These are phyloP conservation scores for Meriones psammophilus DNA, from an alignment of 2,797 vertebrate species.

Conservation along the genomic window DNA sequence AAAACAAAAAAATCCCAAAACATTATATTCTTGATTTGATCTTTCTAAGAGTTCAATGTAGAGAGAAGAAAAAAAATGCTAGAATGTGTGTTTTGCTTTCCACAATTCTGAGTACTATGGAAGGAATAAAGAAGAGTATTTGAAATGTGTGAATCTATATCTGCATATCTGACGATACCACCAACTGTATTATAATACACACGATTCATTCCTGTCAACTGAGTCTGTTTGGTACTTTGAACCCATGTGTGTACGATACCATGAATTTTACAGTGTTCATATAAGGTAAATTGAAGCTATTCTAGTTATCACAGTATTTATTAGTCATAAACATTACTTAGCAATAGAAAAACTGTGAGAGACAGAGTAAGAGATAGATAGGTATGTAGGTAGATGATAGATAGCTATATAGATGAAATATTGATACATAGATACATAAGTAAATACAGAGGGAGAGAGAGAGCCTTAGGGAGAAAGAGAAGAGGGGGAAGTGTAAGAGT, in stretches of 20 bases:
- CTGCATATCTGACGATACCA: background rate
- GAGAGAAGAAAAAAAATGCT: constrained; percentile 61
- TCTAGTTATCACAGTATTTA: background rate
- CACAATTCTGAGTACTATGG: background rate
- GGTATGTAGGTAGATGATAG: too few relatives aligned
- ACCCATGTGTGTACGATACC: background rate
- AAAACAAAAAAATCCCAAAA: background rate
- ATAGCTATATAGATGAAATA: too few relatives aligned
- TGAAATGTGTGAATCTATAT: background rate
- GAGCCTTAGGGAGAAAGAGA: background rate
- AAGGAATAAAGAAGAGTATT: background rate
- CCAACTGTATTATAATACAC: background rate
- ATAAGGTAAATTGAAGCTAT: background rate
- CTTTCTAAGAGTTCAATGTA: constrained; percentile 54
- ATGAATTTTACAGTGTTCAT: background rate
- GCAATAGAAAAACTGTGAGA: background rate
- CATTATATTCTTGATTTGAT: constrained; percentile 55
- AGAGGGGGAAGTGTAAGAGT: background rate
- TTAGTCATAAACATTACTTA: background rate
- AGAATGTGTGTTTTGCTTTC: constrained; percentile 38
- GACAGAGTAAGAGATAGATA: too few relatives aligned
- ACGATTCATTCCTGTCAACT: background rate
- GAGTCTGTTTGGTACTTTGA: background rate
- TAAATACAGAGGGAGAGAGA: too few relatives aligned
- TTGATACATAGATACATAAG: too few relatives aligned